phyloP scores from a whole-genome alignment of 2,888 invertebrate genomes.

The Ferdinandea cuprea region DNA sequence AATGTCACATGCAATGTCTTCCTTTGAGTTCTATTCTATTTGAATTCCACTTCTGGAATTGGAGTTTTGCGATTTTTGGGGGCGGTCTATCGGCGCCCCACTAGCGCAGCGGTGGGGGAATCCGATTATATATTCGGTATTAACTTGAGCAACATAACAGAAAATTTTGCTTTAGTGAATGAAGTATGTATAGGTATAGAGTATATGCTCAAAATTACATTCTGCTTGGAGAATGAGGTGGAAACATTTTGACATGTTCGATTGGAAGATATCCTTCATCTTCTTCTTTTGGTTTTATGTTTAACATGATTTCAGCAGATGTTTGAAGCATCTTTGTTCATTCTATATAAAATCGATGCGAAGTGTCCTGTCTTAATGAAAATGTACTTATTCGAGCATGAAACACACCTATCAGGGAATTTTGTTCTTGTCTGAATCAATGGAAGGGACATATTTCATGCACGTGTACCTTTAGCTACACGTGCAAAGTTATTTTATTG shows the following conservation, averaged over 20 bases:
- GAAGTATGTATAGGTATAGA: no score
- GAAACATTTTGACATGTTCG: slow-evolving; percentile 67
- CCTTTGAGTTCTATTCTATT: slow-evolving; percentile 55
- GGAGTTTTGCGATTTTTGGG: slow-evolving; percentile 27
- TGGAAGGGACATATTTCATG: neutral
- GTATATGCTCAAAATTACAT: slow-evolving; percentile 43
- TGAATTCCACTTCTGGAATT: slow-evolving; percentile 49
- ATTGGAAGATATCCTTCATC: slow-evolving; percentile 40
- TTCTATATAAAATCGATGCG: neutral
- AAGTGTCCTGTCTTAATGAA: slow-evolving; percentile 16
- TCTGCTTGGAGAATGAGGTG: slow-evolving; percentile 13
- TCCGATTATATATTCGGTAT: slow-evolving; percentile 32
- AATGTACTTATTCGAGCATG: slow-evolving; percentile 3
- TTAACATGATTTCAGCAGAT: slow-evolving; percentile 64
- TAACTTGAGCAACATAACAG: slow-evolving; percentile 41
- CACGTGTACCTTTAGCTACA: slow-evolving; percentile 45
- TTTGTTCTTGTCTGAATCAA: neutral
- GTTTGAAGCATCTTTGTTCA: slow-evolving; percentile 34
- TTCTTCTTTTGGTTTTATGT: slow-evolving; percentile 34
- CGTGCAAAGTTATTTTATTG: slow-evolving; percentile 18
- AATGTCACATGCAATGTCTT: slow-evolving; percentile 31
- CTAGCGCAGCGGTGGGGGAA: slow-evolving; percentile 6
- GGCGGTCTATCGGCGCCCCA: neutral
- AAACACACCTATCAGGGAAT: neutral
- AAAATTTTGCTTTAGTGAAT: no score